phyloP scores from a whole-genome alignment of 35 echinoderm and acorn worm species.

The Ptychodera flava region DNA sequence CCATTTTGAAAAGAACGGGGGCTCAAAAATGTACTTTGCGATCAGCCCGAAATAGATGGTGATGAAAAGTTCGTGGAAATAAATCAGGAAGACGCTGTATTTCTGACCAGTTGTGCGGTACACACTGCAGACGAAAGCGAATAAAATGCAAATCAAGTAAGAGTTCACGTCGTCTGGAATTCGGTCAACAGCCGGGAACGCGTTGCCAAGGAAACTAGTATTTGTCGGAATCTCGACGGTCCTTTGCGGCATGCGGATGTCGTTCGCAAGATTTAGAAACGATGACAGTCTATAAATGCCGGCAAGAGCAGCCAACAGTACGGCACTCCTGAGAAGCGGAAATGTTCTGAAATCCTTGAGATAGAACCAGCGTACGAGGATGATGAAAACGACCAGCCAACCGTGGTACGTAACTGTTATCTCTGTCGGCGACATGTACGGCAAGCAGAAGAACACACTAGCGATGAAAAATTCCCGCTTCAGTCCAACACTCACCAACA shows the following conservation, averaged over 20 bases:
- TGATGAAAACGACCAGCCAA: background rate
- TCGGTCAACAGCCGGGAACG: too few relatives aligned
- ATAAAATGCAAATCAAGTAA: background rate
- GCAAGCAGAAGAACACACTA: background rate
- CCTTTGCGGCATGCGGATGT: too few relatives aligned
- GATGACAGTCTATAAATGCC: background rate
- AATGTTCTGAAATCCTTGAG: background rate
- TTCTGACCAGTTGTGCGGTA: background rate
- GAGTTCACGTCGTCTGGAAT: too few relatives aligned
- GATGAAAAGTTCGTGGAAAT: background rate
- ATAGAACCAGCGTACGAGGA: background rate
- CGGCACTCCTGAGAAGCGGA: background rate
- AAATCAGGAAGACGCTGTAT: background rate
- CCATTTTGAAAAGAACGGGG: background rate
- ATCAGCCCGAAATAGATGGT: background rate
- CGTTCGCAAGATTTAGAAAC: too few relatives aligned
- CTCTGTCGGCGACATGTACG: background rate
- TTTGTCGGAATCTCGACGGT: too few relatives aligned
- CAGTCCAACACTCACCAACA: background rate
- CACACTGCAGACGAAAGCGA: background rate
- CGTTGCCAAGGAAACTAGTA: too few relatives aligned
- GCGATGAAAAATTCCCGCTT: background rate
- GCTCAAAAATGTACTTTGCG: background rate
- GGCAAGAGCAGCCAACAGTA: background rate
- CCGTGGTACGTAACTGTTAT: background rate